Evolutionary conservation across 2,797 vertebrate genomes (phyloP), one percentile per base, ranked within the genome.

Genomic region (Chromis chromis): DNA sequence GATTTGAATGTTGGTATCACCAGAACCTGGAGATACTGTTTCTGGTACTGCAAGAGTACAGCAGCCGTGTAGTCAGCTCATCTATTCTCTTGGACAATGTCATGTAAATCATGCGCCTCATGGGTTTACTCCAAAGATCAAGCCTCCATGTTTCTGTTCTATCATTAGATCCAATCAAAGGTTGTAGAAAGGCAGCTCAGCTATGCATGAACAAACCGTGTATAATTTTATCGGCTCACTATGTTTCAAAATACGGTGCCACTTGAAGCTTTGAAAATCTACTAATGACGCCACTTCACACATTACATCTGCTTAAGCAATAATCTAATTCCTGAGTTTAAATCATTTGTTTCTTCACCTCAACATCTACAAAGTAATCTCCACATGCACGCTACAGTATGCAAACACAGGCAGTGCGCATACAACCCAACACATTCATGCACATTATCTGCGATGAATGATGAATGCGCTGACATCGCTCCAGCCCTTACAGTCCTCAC

Each of bases 401-500:
- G 39, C 28, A 49, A 44, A 62, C 33, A 33, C 62, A 52, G 12
- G 27, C 44, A 39, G 27, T 36, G 52, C 53, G 42, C 40, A 52
- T 33, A 68, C 19, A 4, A 40, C 46, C 24, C 6, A 54, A 63
- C 39, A 17, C 49, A 24, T 49, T 46, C 52, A 36, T 40, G 53
- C 21, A 22, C 65, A 58, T 76, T 73, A 59, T 76, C 62, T 53
- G 57, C 67, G 65, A 78, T 83, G 76, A 76, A 52, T 68, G 76
- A 79, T 66, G 74, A 87, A 80, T 42, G 71, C 19, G 59, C 61
- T 78, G 54, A 83, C 57, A 44, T 49, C 4, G 50, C 71, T 66
- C 27, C 56, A 70, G 28, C 63, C 44, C 42, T 56, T 56, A 68
- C 54, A 81, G 60, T 71, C 82, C 40, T 79, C 79, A 65, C 79